Percentiles rank a stretch among this genome's conserved stretches.
Evolutionary conservation across 2,888 invertebrate genomes (phyloP).

Genomic region (Synanthedon formicaeformis): DNA sequence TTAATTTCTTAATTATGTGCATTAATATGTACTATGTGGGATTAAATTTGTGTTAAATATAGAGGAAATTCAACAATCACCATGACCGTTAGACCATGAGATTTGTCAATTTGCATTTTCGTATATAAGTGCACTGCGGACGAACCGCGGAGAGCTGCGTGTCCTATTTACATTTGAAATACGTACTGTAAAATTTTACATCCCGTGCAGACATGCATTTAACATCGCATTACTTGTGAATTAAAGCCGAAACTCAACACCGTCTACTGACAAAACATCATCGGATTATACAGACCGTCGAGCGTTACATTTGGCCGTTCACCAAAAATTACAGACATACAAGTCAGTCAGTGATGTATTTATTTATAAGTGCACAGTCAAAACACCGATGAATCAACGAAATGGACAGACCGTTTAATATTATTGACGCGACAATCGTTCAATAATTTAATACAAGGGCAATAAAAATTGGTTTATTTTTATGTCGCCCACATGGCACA

Average conservation of each 20-base stretch:
- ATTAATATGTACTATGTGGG: too few relatives aligned
- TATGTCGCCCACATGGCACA: too few relatives aligned
- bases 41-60: too few relatives aligned
- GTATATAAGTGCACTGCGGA: too few relatives aligned
- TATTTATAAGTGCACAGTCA: background rate
- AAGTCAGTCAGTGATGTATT: background rate
- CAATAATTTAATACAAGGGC: too few relatives aligned
- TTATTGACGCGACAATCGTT: background rate
- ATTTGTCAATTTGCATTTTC: too few relatives aligned
- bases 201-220: background rate
- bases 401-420: background rate
- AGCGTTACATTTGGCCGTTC: conserved; percentile 15
- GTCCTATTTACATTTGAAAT: background rate
- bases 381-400: background rate
- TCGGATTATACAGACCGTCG: conserved; percentile 10
- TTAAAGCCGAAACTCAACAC: conserved; percentile 6
- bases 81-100: too few relatives aligned
- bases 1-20: too few relatives aligned
- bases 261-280: conserved; percentile 2
- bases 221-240: conserved; percentile 2
- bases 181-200: background rate
- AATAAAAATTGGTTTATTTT: too few relatives aligned
- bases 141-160: background rate
- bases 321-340: conserved; percentile 13
- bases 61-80: too few relatives aligned